A percentile compares a stretch with the other conserved stretches of the same genome.
Conservation (phyloP, 2,888 invertebrate species). For the Terebella lapidaria region DNA sequence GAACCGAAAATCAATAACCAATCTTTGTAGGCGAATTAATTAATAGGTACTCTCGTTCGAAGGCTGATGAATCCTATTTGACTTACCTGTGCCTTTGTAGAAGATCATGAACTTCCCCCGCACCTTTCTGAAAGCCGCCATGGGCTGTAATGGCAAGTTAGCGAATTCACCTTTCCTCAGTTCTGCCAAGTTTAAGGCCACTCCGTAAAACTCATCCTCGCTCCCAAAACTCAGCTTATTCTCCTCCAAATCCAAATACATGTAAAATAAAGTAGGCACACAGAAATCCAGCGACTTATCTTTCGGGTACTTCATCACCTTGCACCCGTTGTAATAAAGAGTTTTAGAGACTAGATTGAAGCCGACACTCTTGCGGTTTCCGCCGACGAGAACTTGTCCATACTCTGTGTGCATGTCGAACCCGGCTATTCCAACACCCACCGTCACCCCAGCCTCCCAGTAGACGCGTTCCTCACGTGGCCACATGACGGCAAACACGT, state of each 20-base stretch:
- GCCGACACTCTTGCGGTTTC: not conserved
- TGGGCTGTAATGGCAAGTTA: not conserved
- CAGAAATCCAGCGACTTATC: not conserved
- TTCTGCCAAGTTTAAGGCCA: not conserved
- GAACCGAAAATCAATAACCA: too few species aligned
- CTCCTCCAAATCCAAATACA: not conserved
- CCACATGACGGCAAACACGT: constrained; percentile 4
- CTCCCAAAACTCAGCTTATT: not conserved
- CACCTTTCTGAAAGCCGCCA: not conserved
- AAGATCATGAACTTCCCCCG: not conserved
- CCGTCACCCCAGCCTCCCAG: not conserved
- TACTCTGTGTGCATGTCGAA: not conserved
- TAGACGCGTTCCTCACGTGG: not conserved
- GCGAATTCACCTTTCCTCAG: not conserved
- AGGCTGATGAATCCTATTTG: too few species aligned
- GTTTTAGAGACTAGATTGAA: not conserved
- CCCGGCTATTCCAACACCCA: not conserved
- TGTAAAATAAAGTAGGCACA: not conserved
- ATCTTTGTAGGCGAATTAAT: too few species aligned
- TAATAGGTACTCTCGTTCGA: too few species aligned
- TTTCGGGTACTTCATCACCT: not conserved
- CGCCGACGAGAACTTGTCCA: not conserved
- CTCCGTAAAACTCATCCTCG: not conserved
- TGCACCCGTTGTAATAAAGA: not conserved
- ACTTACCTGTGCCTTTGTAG: constrained; percentile 2